Evolutionary conservation across 2,797 vertebrate genomes (phyloP).

Genomic region (Hippopotamyrus pictus): DNA sequence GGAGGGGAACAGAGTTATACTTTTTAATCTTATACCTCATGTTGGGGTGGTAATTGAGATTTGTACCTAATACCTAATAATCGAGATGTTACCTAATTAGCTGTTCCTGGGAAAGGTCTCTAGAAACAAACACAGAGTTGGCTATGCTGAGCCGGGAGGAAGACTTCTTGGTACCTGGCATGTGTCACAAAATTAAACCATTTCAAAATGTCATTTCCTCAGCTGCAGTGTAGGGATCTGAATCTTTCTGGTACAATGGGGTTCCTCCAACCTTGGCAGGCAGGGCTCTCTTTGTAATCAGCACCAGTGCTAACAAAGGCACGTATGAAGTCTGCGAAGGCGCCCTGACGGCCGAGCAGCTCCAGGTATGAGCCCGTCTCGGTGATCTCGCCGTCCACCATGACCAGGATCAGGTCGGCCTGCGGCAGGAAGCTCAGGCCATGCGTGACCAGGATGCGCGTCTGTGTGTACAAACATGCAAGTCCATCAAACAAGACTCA

Average conservation of each 20-base stretch:
- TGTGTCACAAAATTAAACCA: background rate
- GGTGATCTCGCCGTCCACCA: constrained; percentile 77
- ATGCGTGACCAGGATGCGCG: constrained; percentile 70
- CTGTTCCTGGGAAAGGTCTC: constrained; percentile 56
- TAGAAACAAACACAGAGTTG: constrained; percentile 61
- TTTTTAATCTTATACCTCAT: background rate
- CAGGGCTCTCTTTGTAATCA: constrained; percentile 35
- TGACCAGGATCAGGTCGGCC: constrained; percentile 78
- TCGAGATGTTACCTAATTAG: constrained; percentile 50
- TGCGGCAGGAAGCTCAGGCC: constrained; percentile 78
- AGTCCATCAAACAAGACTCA: background rate
- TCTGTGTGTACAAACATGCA: constrained; percentile 48
- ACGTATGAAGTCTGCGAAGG: constrained; percentile 61
- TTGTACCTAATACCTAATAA: constrained; percentile 44
- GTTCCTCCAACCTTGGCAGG: constrained; percentile 46
- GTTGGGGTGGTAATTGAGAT: background rate
- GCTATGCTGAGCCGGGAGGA: constrained; percentile 47
- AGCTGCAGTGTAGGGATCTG: background rate
- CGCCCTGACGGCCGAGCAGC: constrained; percentile 58
- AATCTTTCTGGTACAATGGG: background rate
- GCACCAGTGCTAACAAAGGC: constrained; percentile 34
- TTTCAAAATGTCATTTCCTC: background rate
- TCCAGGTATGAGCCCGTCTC: constrained; percentile 87
- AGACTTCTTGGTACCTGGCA: constrained; percentile 49
- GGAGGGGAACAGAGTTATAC: background rate